Evolutionary conservation across 2,113 vertebrate species (phyloP).

Genomic region (Colistium nudipinnis): DNA sequence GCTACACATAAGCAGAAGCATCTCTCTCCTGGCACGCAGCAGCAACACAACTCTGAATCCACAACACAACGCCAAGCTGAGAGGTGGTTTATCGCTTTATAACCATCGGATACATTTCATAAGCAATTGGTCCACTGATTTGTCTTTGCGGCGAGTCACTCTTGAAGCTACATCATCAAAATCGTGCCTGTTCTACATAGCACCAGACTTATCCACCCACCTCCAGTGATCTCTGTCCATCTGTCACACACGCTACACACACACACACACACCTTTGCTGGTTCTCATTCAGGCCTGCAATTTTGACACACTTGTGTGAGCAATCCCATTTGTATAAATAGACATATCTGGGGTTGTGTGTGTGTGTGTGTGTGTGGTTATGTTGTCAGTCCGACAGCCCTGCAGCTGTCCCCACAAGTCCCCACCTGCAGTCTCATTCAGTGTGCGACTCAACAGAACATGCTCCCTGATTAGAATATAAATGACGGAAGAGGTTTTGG

Average conservation of each 20-base stretch:
- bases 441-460: not conserved
- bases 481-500: not conserved
- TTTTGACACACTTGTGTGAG: conserved; percentile 29
- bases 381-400: conserved; percentile 44
- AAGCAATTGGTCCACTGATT: conserved; percentile 66
- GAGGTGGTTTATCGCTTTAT: conserved; percentile 67
- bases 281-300: conserved; percentile 1
- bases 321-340: conserved; percentile 23
- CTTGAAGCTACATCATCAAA: conserved; percentile 61
- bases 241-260: not conserved
- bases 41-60: conserved; percentile 42
- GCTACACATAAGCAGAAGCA: not conserved
- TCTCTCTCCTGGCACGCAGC: conserved; percentile 16
- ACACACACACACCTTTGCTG: not conserved
- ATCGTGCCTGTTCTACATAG: conserved; percentile 49
- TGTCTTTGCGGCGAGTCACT: conserved; percentile 54
- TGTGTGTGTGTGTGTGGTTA: conserved; percentile 12
- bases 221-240: not conserved
- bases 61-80: conserved; percentile 40
- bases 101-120: conserved; percentile 68
- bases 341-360: not conserved
- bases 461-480: not conserved
- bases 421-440: conserved; percentile 9
- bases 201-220: conserved; percentile 6
- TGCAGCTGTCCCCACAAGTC: conserved; percentile 30